A percentile compares a stretch with the other conserved stretches of the same genome.
These are phyloP conservation scores for Zosterops hypoxanthus DNA, from an alignment of 2,113 vertebrate species.

Conservation along the genomic window DNA sequence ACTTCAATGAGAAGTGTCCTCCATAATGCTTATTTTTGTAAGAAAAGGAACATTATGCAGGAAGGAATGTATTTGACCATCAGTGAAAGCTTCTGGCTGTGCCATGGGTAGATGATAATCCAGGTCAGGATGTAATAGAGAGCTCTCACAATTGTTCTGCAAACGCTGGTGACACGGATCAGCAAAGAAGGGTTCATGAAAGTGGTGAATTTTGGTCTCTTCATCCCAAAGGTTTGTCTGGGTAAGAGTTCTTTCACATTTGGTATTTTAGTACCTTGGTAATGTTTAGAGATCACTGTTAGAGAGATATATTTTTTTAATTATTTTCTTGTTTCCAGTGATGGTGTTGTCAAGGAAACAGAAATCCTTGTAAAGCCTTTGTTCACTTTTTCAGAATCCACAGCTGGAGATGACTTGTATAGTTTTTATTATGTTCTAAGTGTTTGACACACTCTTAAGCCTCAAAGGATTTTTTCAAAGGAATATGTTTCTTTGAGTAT, in stretches of 20 bases:
- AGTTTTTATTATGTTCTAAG: slow-evolving; percentile 39
- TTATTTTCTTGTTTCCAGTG: slow-evolving; percentile 72
- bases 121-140: background rate
- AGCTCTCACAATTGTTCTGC: background rate
- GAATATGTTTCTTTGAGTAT: slow-evolving; percentile 20
- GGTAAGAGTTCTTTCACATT: background rate
- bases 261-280: background rate
- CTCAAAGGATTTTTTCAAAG: slow-evolving; percentile 56
- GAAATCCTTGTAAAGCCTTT: slow-evolving; percentile 62
- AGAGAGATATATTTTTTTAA: slow-evolving; percentile 62
- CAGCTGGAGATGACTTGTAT: slow-evolving; percentile 55
- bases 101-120: background rate
- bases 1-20: background rate
- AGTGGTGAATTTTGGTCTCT: background rate
- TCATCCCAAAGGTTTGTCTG: background rate
- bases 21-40: background rate
- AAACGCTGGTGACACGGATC: background rate
- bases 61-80: background rate
- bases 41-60: background rate
- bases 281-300: background rate
- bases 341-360: slow-evolving; percentile 79
- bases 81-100: background rate
- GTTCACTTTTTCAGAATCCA: slow-evolving; percentile 51
- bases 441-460: slow-evolving; percentile 36
- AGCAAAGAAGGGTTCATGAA: background rate